phyloP scores from a whole-genome alignment of 2,797 vertebrate genomes.

The Scarus forsteni region DNA sequence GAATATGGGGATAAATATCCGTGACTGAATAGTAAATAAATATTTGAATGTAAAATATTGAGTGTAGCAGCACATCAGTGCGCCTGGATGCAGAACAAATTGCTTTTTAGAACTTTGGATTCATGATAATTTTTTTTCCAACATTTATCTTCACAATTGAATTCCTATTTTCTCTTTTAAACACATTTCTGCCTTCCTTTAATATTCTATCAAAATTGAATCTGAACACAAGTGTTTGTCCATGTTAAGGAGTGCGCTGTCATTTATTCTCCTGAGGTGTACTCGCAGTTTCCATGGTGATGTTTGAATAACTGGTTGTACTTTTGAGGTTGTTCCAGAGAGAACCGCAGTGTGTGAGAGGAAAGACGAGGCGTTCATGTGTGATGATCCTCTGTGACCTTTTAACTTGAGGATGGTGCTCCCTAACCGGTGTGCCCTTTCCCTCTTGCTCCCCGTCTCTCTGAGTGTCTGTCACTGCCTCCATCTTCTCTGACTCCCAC shows the following conservation, averaged over 20 bases:
- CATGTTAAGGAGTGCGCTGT: not conserved
- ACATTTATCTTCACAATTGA: too few relatives aligned
- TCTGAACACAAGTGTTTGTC: not conserved
- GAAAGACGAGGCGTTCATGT: slow-evolving; percentile 30
- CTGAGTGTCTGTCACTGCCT: slow-evolving; percentile 8
- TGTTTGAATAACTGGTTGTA: slow-evolving; percentile 8
- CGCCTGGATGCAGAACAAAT: too few relatives aligned
- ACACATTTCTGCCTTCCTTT: not conserved
- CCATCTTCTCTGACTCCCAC: slow-evolving; percentile 42
- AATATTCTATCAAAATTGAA: not conserved
- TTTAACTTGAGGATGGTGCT: slow-evolving; percentile 52
- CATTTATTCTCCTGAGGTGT: slow-evolving; percentile 8
- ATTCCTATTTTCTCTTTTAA: too few relatives aligned
- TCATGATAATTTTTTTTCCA: too few relatives aligned
- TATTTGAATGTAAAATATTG: too few relatives aligned
- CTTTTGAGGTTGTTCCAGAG: slow-evolving; percentile 24
- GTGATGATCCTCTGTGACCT: slow-evolving; percentile 61
- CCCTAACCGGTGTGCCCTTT: slow-evolving; percentile 61
- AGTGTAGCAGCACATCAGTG: too few relatives aligned
- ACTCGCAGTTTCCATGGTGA: slow-evolving; percentile 48
- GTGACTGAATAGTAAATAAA: too few relatives aligned
- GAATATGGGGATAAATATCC: too few relatives aligned
- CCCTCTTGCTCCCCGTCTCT: slow-evolving; percentile 37
- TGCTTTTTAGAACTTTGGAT: too few relatives aligned
- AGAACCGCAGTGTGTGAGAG: slow-evolving; percentile 18